Evolutionary conservation across 2,113 vertebrate species (phyloP), one percentile per base, ranked within the genome.

Genomic region (Sapajus apella): DNA sequence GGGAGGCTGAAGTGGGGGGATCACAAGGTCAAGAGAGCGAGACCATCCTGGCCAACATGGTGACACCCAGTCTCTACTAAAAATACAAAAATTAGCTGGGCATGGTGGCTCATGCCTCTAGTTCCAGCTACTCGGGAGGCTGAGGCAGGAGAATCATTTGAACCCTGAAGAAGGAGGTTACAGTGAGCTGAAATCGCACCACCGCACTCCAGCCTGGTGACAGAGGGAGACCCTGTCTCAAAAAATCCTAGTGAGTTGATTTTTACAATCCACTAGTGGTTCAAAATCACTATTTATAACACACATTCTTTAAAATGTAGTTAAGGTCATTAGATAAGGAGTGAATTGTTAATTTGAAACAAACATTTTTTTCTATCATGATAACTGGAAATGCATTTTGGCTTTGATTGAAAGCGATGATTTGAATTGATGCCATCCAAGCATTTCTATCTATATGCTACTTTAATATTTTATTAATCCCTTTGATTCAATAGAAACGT

Each of bases 371-470:
- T 91, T 16, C 50, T 47, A 30, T 40, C 8, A 72, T 87, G 32
- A 72, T 85, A 45, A 91, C 50, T 20, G 64, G 64, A 61, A 95
- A 84, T 45, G 80, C 14, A 18, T 91, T 95, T 85, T 93, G 27
- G 10, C 14, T 66, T 68, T 92, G 56, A 40, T 80, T 35, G 90
- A 64, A 85, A 64, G 17, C 8, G 10, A 58, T 68, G 50, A 37
- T 88, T 68, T 93, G 70, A 95, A 81, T 72, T 85, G 37, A 76
- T 93, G 40, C 52, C 55, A 73, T 66, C 30, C 73, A 82, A 70
- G 45, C 50, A 45, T 68, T 92, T 90, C n/a, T 88, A 14, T 23
- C 8, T 88, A 18, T 43, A 73, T 55, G 47, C 56, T 14, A 20
- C 55, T 70, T 94, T 56, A 37, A 14, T 79, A 68, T 83, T 72